Conservation (phyloP, 2,888 invertebrate species). For the Andrena marginata region DNA sequence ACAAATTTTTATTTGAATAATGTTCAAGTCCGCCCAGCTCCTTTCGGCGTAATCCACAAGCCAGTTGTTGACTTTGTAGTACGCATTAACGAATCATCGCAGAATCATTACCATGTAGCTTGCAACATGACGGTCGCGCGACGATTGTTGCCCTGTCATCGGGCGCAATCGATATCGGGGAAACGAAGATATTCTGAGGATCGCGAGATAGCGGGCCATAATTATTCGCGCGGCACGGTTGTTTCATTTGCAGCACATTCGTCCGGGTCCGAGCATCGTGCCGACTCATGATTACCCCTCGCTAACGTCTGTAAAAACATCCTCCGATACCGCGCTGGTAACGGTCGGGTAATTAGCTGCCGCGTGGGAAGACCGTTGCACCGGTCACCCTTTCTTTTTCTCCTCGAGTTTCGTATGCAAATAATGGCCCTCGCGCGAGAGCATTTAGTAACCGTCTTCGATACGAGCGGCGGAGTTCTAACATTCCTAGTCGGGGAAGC, state of each 20-base stretch:
- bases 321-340: slow-evolving; percentile 48
- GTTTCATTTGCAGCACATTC: slow-evolving; percentile 52
- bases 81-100: slow-evolving; percentile 68
- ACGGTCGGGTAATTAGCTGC: slow-evolving; percentile 57
- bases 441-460: neutral
- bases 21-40: neutral
- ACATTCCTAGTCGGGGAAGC: neutral
- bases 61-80: slow-evolving; percentile 56
- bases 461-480: neutral
- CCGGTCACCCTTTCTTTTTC: slow-evolving; percentile 25
- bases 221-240: slow-evolving; percentile 60
- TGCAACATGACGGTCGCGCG: slow-evolving; percentile 19
- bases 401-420: slow-evolving; percentile 6
- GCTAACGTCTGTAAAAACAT: slow-evolving; percentile 57
- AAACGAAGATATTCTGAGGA: slow-evolving; percentile 42
- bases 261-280: slow-evolving; percentile 35
- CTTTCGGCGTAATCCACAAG: neutral
- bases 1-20: neutral
- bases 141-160: slow-evolving; percentile 62
- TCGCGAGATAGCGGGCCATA: slow-evolving; percentile 36
- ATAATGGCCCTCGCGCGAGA: slow-evolving; percentile 6
- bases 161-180: slow-evolving; percentile 62
- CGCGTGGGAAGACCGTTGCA: slow-evolving; percentile 57
- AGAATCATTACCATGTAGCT: slow-evolving; percentile 55
- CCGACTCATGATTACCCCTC: slow-evolving; percentile 66